Evolutionary conservation across 2,797 vertebrate species (phyloP).

Genomic region (Novumbra hubbsi): DNA sequence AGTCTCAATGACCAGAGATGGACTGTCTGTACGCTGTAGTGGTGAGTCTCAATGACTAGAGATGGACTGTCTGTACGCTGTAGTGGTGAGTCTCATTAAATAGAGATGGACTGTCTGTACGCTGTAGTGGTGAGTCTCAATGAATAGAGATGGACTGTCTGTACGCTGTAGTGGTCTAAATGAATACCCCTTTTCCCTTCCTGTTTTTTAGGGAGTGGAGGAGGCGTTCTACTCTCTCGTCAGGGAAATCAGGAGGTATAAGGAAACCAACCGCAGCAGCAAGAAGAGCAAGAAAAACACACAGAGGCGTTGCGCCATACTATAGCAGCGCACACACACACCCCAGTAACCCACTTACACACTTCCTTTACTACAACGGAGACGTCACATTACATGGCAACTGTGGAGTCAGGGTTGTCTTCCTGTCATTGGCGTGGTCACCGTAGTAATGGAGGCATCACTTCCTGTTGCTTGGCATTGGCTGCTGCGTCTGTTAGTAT

Average conservation of each 20-base stretch:
- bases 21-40: no score
- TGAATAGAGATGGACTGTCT: no score
- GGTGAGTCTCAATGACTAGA: not conserved
- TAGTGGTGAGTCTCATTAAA: no score
- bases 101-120: no score
- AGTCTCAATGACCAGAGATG: no score
- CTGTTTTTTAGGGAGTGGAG: slow-evolving; percentile 78
- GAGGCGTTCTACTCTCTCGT: slow-evolving; percentile 88
- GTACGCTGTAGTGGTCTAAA: no score
- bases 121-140: no score
- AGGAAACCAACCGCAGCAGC: slow-evolving; percentile 85
- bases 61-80: no score
- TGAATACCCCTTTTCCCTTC: not conserved
- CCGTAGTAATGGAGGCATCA: not conserved
- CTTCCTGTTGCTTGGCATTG: not conserved
- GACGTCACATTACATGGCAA: not conserved
- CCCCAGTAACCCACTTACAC: not conserved
- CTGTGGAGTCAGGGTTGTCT: not conserved
- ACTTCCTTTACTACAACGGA: not conserved
- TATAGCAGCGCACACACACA: slow-evolving; percentile 17
- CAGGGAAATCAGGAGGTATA: slow-evolving; percentile 84
- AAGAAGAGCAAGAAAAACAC: slow-evolving; percentile 85
- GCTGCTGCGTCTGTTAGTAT: not conserved
- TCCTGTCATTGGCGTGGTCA: slow-evolving; percentile 10
- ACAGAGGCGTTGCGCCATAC: slow-evolving; percentile 73